Percentiles rank a stretch among this genome's conserved stretches.
Evolutionary conservation across 1,140 invertebrate species (phyloP).

Genomic region (Hylaeus anthracinus): DNA sequence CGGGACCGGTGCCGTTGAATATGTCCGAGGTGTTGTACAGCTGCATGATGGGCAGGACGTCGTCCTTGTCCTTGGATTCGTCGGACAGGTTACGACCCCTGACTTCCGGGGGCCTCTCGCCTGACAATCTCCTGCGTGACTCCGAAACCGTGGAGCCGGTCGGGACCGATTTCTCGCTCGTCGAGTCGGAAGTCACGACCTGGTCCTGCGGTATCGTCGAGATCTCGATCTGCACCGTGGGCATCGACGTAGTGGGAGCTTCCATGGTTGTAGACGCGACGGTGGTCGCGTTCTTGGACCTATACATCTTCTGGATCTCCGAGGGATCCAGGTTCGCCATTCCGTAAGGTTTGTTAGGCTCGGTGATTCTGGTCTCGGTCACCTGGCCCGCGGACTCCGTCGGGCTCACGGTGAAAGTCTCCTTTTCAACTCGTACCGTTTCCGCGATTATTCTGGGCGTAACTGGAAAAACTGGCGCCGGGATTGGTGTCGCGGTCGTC

Average conservation of each 20-base stretch:
- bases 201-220: slow-evolving; percentile 16
- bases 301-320: slow-evolving; percentile 76
- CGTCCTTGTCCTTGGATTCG: slow-evolving; percentile 75
- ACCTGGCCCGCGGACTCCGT: neutral
- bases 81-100: slow-evolving; percentile 72
- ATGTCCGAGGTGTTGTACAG: slow-evolving; percentile 78
- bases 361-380: slow-evolving; percentile 13
- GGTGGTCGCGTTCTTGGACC: slow-evolving; percentile 51
- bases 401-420: slow-evolving; percentile 26
- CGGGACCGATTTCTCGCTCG: too few species aligned
- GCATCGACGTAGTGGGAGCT: slow-evolving; percentile 36
- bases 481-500: slow-evolving; percentile 25
- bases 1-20: slow-evolving; percentile 71
- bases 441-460: slow-evolving; percentile 66
- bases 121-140: neutral
- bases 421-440: slow-evolving; percentile 10
- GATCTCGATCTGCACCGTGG: slow-evolving; percentile 13
- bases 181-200: neutral
- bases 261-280: slow-evolving; percentile 46
- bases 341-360: slow-evolving; percentile 51
- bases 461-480: slow-evolving; percentile 62
- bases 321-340: slow-evolving; percentile 70
- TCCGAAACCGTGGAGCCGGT: neutral
- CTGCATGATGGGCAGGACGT: slow-evolving; percentile 78
- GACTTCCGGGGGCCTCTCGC: slow-evolving; percentile 74